These are phyloP conservation scores for Mormyrops attenuatus DNA, from an alignment of 2,797 vertebrate genomes.

Conservation along the genomic window DNA sequence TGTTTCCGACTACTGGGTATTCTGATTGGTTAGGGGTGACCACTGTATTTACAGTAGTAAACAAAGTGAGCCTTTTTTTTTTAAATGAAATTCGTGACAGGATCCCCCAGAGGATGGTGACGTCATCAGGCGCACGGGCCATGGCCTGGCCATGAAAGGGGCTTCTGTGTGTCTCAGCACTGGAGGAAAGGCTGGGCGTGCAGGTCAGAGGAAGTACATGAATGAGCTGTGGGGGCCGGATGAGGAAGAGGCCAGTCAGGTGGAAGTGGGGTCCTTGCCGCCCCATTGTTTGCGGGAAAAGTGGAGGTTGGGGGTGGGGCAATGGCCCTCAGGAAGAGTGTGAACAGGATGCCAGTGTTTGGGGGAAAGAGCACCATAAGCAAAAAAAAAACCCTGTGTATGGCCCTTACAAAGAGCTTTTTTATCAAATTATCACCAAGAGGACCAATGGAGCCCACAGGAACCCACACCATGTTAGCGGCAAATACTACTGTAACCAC, in stretches of 20 bases:
- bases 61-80: neutral
- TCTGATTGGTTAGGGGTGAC: neutral
- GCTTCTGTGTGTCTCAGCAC: neutral
- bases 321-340: constrained; percentile 17
- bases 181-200: neutral
- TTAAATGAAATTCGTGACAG: neutral
- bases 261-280: constrained; percentile 34
- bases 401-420: neutral
- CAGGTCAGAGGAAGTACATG: neutral
- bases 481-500: neutral
- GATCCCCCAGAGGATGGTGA: neutral
- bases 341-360: constrained; percentile 46
- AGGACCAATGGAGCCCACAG: neutral
- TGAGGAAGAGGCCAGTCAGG: constrained; percentile 41
- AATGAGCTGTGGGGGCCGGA: neutral
- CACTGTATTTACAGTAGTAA: neutral
- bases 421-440: constrained; percentile 16
- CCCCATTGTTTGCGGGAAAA: neutral
- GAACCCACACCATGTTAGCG: neutral
- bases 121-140: neutral
- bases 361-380: neutral
- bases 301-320: neutral
- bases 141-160: neutral
- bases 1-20: neutral
- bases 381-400: neutral